Evolutionary conservation across 2,113 vertebrate species (phyloP).

Genomic region (Alces alces): DNA sequence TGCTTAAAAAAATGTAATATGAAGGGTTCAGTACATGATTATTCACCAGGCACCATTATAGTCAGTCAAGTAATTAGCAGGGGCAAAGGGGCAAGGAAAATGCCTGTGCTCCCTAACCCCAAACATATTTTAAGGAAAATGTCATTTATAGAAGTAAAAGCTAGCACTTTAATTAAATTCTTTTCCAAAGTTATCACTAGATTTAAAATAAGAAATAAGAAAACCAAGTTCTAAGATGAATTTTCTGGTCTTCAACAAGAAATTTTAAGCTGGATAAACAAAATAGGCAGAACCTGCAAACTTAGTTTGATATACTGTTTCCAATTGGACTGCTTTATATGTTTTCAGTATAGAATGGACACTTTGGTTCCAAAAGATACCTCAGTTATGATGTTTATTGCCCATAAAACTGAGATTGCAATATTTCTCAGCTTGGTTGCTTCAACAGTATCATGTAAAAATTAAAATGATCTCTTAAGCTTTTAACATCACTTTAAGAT

Average conservation of each 20-base stretch:
- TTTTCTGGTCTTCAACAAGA: neutral
- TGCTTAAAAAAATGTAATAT: neutral
- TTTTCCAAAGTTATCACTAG: conserved; percentile 19
- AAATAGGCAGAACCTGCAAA: conserved; percentile 4
- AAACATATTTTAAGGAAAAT: conserved; percentile 7
- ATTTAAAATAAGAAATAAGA: conserved; percentile 42
- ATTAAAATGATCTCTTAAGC: neutral
- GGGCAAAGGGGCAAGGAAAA: neutral
- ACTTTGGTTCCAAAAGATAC: neutral
- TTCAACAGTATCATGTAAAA: neutral
- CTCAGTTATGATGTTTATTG: neutral
- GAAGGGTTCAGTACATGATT: neutral
- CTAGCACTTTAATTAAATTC: neutral
- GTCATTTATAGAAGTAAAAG: neutral
- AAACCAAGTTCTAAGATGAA: neutral
- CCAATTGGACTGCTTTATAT: neutral
- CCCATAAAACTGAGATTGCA: neutral
- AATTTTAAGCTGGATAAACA: neutral
- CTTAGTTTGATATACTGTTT: neutral
- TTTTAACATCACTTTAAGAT: neutral
- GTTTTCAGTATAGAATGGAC: neutral
- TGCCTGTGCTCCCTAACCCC: neutral
- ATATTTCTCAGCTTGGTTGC: neutral
- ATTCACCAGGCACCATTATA: neutral
- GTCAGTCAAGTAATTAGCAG: neutral